phyloP scores from a whole-genome alignment of 1,140 invertebrate species.

The Leptoteleia sp. region DNA sequence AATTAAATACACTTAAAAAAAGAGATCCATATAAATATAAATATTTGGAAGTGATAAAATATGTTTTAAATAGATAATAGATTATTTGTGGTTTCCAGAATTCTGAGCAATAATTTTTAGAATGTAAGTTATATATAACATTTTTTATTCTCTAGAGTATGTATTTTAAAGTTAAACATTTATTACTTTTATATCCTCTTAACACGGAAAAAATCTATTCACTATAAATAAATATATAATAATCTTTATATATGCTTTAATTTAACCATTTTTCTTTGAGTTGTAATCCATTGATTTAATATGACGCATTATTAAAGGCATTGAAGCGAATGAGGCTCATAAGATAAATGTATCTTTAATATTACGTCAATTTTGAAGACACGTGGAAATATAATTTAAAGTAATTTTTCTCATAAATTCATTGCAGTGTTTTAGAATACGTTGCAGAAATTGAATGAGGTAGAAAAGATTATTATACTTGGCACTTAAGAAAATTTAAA shows the following conservation, averaged over 20 bases:
- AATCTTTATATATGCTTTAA: conserved; percentile 1
- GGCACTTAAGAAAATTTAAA: no score
- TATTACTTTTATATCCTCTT: conserved; percentile 4
- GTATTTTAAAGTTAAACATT: conserved; percentile 1
- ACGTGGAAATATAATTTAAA: neutral
- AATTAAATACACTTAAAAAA: no score
- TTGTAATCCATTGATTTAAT: conserved; percentile 7
- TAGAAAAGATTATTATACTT: no score
- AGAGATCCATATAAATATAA: no score
- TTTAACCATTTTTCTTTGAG: conserved; percentile 2
- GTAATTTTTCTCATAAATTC: no score
- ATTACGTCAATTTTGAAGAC: neutral
- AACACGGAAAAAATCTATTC: neutral
- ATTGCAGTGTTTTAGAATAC: no score
- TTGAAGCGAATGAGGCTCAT: neutral
- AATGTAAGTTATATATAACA: neutral
- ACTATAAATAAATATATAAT: conserved; percentile 12
- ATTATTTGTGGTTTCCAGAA: neutral
- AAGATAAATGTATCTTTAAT: neutral
- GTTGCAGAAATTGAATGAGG: no score
- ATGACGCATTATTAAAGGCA: conserved; percentile 3
- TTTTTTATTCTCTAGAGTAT: neutral
- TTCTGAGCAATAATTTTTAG: neutral
- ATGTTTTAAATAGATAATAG: neutral
- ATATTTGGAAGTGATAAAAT: neutral